A percentile compares a stretch with the other conserved stretches of the same genome.
Evolutionary conservation across 2,888 invertebrate species (phyloP).

Genomic region (Pardosa pseudoannulata): DNA sequence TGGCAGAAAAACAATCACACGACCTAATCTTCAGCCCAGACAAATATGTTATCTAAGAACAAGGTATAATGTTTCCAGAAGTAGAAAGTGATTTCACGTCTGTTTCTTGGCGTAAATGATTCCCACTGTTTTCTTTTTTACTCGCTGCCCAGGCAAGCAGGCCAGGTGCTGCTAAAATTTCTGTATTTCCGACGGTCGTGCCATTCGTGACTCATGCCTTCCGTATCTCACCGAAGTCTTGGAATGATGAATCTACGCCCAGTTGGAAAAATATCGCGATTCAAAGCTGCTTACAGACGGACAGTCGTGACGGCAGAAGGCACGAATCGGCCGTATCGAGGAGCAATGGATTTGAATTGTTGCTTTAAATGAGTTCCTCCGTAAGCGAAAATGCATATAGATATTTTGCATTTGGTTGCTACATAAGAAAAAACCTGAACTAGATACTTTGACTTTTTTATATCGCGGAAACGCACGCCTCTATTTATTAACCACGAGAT

Average conservation of each 20-base stretch:
- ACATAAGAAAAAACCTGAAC: too few species aligned
- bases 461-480: too few species aligned
- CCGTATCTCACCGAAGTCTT: not conserved
- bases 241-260: not conserved
- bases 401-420: too few species aligned
- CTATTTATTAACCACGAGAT: too few species aligned
- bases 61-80: too few species aligned
- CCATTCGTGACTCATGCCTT: constrained; percentile 44
- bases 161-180: not conserved
- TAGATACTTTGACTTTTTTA: too few species aligned
- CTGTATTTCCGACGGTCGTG: constrained; percentile 25
- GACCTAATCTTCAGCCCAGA: too few species aligned
- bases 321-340: not conserved
- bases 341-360: not conserved
- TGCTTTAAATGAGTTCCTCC: too few species aligned
- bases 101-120: not conserved
- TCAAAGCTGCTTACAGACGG: not conserved
- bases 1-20: too few species aligned
- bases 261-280: not conserved
- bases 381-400: too few species aligned
- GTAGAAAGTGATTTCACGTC: not conserved
- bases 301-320: not conserved
- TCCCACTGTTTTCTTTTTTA: not conserved
- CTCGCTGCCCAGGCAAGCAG: not conserved
- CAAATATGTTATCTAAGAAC: too few species aligned